phyloP scores from a whole-genome alignment of 2,113 vertebrate genomes.

The Casuarius casuarius region DNA sequence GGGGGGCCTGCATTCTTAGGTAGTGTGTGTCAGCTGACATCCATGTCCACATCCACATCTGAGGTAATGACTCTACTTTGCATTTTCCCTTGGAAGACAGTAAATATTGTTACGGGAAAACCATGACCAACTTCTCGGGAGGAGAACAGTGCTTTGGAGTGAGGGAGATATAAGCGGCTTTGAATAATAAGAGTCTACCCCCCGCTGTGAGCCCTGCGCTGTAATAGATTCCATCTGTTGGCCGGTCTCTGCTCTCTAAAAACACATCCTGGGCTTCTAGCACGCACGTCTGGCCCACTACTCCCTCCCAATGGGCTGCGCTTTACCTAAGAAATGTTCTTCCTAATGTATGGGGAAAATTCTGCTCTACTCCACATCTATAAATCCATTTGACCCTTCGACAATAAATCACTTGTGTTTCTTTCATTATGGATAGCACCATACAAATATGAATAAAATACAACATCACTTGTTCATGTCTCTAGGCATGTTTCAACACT shows the following conservation, averaged over 20 bases:
- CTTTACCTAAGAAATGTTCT: neutral
- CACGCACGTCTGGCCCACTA: neutral
- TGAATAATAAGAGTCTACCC: neutral
- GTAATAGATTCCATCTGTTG: neutral
- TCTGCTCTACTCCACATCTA: neutral
- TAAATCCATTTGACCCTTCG: neutral
- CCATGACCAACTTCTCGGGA: accelerated
- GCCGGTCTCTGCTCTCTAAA: neutral
- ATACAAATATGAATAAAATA: neutral
- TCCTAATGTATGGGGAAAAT: neutral
- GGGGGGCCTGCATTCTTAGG: neutral
- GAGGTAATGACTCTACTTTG: neutral
- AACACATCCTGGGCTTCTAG: neutral
- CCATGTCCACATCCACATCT: neutral
- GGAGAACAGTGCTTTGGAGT: neutral
- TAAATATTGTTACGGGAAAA: neutral
- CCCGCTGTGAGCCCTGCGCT: neutral
- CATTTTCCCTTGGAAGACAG: neutral
- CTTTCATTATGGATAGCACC: neutral
- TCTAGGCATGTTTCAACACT: neutral
- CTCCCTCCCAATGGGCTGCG: constrained; percentile 16
- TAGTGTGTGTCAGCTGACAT: neutral
- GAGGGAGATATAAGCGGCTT: neutral
- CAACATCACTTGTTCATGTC: accelerated
- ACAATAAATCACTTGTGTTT: neutral